Evolutionary conservation across 2,113 vertebrate species (phyloP).

Genomic region (Deroptyus accipitrinus): DNA sequence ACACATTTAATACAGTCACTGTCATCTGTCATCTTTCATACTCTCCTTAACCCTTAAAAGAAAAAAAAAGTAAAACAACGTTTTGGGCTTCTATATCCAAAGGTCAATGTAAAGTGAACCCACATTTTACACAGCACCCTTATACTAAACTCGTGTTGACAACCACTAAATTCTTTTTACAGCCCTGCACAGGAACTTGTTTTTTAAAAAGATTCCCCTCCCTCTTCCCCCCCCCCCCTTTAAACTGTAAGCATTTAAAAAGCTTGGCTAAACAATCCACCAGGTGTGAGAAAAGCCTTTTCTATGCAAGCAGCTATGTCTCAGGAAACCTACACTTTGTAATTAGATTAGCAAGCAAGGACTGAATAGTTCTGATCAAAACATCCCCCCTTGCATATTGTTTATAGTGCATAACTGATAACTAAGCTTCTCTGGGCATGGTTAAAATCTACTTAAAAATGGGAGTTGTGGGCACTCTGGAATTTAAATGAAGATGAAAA

Average conservation of each 20-base stretch:
- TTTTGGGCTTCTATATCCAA: slow-evolving; percentile 65
- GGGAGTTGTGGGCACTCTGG: neutral
- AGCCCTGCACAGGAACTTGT: slow-evolving; percentile 67
- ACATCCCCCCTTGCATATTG: neutral
- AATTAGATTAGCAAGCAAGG: slow-evolving; percentile 81
- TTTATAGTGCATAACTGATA: slow-evolving; percentile 33
- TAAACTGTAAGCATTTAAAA: slow-evolving; percentile 84
- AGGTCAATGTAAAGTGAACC: slow-evolving; percentile 75
- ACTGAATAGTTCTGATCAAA: slow-evolving; percentile 34
- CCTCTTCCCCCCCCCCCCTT: too few species aligned
- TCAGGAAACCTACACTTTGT: slow-evolving; percentile 75
- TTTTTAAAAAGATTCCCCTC: slow-evolving; percentile 60
- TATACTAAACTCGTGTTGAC: slow-evolving; percentile 88
- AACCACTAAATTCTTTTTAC: slow-evolving; percentile 84
- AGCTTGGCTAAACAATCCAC: slow-evolving; percentile 83
- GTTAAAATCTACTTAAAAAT: slow-evolving; percentile 46
- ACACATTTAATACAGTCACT: neutral
- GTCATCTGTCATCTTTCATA: neutral
- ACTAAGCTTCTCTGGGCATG: slow-evolving; percentile 48
- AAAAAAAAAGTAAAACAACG: neutral
- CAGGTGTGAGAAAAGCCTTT: slow-evolving; percentile 84
- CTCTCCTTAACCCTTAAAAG: neutral
- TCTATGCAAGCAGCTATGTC: slow-evolving; percentile 59
- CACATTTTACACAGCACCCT: slow-evolving; percentile 71
- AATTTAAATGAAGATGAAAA: slow-evolving; percentile 54